Conservation (phyloP, 2,888 invertebrate species). For the Oscheius sp. region DNA sequence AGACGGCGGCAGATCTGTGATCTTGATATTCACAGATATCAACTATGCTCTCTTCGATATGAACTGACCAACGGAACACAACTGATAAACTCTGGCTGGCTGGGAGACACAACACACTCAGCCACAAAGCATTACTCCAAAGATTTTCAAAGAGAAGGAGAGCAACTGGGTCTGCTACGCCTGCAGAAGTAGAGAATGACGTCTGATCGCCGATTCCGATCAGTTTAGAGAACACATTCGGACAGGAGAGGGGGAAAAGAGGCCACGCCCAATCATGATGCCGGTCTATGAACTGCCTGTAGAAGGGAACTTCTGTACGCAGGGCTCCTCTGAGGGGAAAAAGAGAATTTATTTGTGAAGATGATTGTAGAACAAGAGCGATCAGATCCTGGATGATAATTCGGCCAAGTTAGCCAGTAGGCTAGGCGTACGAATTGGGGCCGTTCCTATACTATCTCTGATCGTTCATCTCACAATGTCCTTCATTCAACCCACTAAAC, state of each 20-base stretch:
- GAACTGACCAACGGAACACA: not conserved
- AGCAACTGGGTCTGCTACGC: not conserved
- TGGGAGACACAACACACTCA: too few relatives aligned
- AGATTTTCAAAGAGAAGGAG: not conserved
- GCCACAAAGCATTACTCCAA: too few relatives aligned
- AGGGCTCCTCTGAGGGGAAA: too few relatives aligned
- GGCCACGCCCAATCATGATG: conserved; percentile 16
- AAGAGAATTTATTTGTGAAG: too few relatives aligned
- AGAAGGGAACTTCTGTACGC: too few relatives aligned
- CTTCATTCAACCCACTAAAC: too few relatives aligned
- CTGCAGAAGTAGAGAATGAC: conserved; percentile 20
- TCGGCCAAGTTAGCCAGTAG: too few relatives aligned
- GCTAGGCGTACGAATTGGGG: too few relatives aligned
- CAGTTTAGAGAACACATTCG: not conserved
- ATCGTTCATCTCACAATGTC: too few relatives aligned
- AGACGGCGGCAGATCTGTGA: not conserved
- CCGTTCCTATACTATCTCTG: too few relatives aligned
- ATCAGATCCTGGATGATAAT: too few relatives aligned
- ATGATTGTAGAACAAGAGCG: too few relatives aligned
- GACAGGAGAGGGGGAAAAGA: not conserved
- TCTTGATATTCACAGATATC: not conserved
- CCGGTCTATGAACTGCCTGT: conserved; percentile 27
- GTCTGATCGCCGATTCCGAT: conserved; percentile 29
- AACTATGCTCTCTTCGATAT: not conserved
- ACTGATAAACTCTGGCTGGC: not conserved